Evolutionary conservation across 37 sponge, comb jelly and placozoan genomes (phyloP).

Genomic region (Axinella damicornis): DNA sequence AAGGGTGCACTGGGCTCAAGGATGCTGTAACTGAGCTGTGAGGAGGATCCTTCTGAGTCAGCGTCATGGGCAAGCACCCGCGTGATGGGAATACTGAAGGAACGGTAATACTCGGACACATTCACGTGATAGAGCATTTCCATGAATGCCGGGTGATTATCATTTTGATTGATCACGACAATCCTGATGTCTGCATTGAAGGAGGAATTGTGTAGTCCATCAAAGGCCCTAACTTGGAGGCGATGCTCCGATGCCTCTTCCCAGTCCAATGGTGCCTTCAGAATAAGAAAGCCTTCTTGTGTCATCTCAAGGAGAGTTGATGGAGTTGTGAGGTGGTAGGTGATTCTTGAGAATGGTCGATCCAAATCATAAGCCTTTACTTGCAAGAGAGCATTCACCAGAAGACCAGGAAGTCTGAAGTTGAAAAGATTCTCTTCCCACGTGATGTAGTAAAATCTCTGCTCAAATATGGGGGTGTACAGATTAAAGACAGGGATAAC

Average conservation of each 20-base stretch:
- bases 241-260: slow-evolving; percentile 40
- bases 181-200: slow-evolving; percentile 57
- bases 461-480: slow-evolving; percentile 54
- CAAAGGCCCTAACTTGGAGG: slow-evolving; percentile 41
- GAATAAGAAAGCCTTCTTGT: slow-evolving; percentile 33
- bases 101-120: slow-evolving; percentile 48
- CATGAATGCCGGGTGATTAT: slow-evolving; percentile 60
- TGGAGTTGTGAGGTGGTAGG: slow-evolving; percentile 15
- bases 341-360: slow-evolving; percentile 15
- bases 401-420: slow-evolving; percentile 38
- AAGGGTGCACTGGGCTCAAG: slow-evolving; percentile 19
- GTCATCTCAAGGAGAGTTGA: slow-evolving; percentile 31
- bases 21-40: slow-evolving; percentile 35
- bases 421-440: slow-evolving; percentile 56
- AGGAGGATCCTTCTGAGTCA: slow-evolving; percentile 18
- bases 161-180: slow-evolving; percentile 62
- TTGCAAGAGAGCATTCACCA: slow-evolving; percentile 34
- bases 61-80: slow-evolving; percentile 49
- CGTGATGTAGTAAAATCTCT: slow-evolving; percentile 28
- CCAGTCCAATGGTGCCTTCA: slow-evolving; percentile 47
- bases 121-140: slow-evolving; percentile 30
- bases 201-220: slow-evolving; percentile 51
- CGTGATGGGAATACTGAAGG: slow-evolving; percentile 28
- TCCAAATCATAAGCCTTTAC: slow-evolving; percentile 58
- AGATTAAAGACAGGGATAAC: slow-evolving; percentile 47